These are phyloP conservation scores for Schizothorax lantsangensis DNA, from an alignment of 2,797 vertebrate genomes.

Conservation along the genomic window DNA sequence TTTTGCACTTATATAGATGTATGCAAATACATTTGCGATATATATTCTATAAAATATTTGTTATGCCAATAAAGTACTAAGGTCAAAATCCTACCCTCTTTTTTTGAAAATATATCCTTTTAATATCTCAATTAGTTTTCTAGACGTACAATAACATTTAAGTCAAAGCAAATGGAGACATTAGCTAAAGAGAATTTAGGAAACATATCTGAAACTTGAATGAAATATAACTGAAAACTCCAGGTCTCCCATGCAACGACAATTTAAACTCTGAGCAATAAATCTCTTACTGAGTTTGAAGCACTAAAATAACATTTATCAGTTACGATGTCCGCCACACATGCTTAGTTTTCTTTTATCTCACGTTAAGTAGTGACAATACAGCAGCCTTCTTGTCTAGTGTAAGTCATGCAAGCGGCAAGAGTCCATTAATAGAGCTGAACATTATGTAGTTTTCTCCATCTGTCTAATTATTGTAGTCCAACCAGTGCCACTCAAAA, in stretches of 20 bases:
- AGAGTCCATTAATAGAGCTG: conserved; percentile 7
- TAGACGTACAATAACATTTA: background rate
- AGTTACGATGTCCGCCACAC: background rate
- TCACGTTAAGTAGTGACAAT: background rate
- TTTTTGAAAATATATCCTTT: too few relatives aligned
- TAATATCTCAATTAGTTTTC: background rate
- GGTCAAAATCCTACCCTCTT: background rate
- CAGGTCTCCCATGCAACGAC: background rate
- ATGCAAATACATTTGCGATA: background rate
- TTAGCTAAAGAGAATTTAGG: background rate
- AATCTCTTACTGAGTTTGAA: background rate
- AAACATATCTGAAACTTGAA: background rate
- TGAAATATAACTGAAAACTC: background rate
- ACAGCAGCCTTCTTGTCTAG: background rate
- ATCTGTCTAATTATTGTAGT: conserved; percentile 13
- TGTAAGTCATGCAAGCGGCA: background rate
- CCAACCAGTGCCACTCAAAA: background rate
- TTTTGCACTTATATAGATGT: background rate
- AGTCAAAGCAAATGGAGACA: background rate
- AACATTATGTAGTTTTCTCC: background rate
- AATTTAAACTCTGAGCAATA: background rate
- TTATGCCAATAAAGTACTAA: background rate
- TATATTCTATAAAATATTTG: too few relatives aligned
- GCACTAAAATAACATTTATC: background rate
- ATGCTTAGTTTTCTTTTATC: background rate